Conservation (phyloP, 37 sponge, comb jelly and placozoan genomes). For the Aphrocallistes beatrix region DNA sequence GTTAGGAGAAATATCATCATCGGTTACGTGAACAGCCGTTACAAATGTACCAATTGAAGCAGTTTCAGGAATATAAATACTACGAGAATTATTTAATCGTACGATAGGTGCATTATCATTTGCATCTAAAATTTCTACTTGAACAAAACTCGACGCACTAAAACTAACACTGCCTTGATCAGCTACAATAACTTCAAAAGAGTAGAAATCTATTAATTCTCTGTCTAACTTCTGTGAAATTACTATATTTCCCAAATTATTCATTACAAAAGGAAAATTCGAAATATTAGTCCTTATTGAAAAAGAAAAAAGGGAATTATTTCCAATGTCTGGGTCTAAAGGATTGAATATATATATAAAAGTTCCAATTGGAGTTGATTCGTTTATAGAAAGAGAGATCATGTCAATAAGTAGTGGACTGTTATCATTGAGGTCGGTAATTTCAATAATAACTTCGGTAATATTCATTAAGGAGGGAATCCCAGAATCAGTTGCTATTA, state of each 20-base stretch:
- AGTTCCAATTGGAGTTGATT: not conserved
- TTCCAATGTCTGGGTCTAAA: not conserved
- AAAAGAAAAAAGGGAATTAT: not conserved
- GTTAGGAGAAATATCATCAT: conserved; percentile 21
- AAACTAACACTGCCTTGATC: not conserved
- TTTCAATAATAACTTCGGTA: not conserved
- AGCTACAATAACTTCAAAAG: not conserved
- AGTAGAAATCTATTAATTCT: not conserved
- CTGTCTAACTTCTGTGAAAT: not conserved
- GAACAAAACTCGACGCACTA: not conserved
- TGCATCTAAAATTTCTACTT: conserved; percentile 19
- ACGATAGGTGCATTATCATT: conserved; percentile 25
- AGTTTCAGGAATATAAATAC: conserved; percentile 15
- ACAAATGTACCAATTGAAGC: conserved; percentile 3
- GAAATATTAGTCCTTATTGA: not conserved
- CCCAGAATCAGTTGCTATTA: not conserved
- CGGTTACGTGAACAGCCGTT: conserved; percentile 11
- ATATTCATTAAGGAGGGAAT: not conserved
- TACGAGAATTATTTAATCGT: not conserved
- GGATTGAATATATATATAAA: not conserved
- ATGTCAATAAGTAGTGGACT: not conserved
- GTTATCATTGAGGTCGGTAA: conserved; percentile 10
- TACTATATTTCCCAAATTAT: not conserved
- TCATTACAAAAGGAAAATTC: not conserved
- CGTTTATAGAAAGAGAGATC: not conserved